Base-by-base conservation (phyloP, 2,797 vertebrate species). In the Tokudaia muenninki region DNA sequence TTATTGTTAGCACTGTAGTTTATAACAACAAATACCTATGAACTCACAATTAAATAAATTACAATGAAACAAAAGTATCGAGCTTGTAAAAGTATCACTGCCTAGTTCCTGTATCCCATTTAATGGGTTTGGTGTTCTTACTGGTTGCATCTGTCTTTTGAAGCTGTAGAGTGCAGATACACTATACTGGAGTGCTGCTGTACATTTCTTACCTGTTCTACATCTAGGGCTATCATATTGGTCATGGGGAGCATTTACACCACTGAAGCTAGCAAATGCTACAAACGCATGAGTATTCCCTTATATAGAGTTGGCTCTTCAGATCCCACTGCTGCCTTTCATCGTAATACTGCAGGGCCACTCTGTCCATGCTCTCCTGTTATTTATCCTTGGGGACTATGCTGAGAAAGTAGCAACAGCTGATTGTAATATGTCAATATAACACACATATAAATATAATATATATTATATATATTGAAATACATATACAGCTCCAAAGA, bases 1-100 rank as follows among this genome's bases (percentile, higher is more conserved):
- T 24, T 86, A 37, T 92, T 95, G 95, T 88, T 82, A 96, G 72
- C 47, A 87, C 4, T 72, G 31, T 92, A 29, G 55, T 94, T 94
- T 75, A 91, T 96, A 94, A 79, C 61, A 65, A 93, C 79, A n/a
- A 94, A 90, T 74, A 82, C 41, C 72, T 19, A 24, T 78, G 90
- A 90, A 59, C 19, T 89, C 65, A 63, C 12, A 92, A 61, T 94
- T 94, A 91, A 96, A 63, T 63, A 79, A 94, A 44, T 87, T 57
- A 55, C 91, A 82, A 80, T 79, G 63, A 84, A 86, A 63, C 81
- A 95, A 94, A 93, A n/a, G 21, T 47, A 57, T 34, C 55, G 37
- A 50, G 44, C 92, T 59, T 19, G 91, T 6, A 94, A 92, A 96
- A 92, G 29, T 41, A 82, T 52, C 52, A 84, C 24, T 65, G 88